These are phyloP conservation scores for Chloromyia formosa DNA, from an alignment of 2,888 invertebrate genomes.

Conservation along the genomic window DNA sequence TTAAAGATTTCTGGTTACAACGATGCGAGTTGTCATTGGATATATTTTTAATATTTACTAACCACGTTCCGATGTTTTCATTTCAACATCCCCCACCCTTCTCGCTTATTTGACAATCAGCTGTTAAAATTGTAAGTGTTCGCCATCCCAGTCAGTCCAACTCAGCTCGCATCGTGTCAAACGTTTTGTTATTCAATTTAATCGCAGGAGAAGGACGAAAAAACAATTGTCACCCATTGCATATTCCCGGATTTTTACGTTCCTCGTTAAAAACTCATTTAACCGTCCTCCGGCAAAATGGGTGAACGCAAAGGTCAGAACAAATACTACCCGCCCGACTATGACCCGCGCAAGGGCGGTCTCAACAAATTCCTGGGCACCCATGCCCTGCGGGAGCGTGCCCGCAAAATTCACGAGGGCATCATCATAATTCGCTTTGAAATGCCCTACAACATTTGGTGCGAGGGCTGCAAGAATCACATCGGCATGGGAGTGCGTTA, in stretches of 20 bases:
- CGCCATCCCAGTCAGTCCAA: too few relatives aligned
- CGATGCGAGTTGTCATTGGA: too few relatives aligned
- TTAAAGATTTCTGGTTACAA: too few relatives aligned
- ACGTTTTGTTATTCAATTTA: too few relatives aligned
- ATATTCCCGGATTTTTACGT: too few relatives aligned
- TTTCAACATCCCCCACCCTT: background rate
- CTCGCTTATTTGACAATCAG: background rate
- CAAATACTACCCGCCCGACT: constrained; percentile 98
- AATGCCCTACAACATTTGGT: constrained; percentile 99
- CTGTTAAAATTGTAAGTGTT: too few relatives aligned
- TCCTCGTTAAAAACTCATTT: too few relatives aligned
- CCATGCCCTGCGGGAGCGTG: constrained; percentile 95
- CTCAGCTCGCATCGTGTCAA: too few relatives aligned
- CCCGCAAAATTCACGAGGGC: constrained; percentile 93
- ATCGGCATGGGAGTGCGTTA: constrained; percentile 99
- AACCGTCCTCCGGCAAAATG: constrained; percentile 67
- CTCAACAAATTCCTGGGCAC: constrained; percentile 93
- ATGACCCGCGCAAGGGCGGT: constrained; percentile 93
- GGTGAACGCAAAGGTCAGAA: constrained; percentile 98
- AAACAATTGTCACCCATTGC: too few relatives aligned
- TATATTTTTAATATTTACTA: background rate
- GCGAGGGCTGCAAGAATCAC: constrained; percentile 96
- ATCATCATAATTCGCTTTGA: constrained; percentile 88
- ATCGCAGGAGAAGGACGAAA: too few relatives aligned
- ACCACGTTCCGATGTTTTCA: background rate